Evolutionary conservation across 2,113 vertebrate genomes (phyloP).

Genomic region (Planiliza haematocheilus): DNA sequence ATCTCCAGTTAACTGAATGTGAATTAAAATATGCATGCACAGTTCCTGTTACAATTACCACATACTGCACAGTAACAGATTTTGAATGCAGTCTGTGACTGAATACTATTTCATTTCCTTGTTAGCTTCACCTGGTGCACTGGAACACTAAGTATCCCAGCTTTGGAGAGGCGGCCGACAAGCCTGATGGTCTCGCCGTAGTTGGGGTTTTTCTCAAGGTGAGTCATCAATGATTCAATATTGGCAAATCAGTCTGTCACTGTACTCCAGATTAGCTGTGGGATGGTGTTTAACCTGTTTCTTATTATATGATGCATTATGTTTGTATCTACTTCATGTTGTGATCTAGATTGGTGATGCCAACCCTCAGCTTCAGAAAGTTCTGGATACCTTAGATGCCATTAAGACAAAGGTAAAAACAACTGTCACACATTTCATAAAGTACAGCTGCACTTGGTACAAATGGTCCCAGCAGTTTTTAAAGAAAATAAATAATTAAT

Average conservation of each 20-base stretch:
- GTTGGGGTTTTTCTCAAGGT: slow-evolving; percentile 95
- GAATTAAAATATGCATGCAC: too few relatives aligned
- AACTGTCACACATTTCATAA: background rate
- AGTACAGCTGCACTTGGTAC: too few relatives aligned
- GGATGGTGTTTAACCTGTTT: background rate
- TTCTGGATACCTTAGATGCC: too few relatives aligned
- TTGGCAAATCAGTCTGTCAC: background rate
- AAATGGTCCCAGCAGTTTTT: background rate
- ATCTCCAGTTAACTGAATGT: background rate
- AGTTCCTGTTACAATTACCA: too few relatives aligned
- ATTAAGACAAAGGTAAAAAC: background rate
- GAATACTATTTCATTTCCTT: background rate
- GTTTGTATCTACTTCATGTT: too few relatives aligned
- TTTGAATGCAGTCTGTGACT: too few relatives aligned
- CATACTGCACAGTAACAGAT: too few relatives aligned
- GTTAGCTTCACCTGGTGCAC: slow-evolving; percentile 96
- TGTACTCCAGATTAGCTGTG: background rate
- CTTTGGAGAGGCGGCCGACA: slow-evolving; percentile 93
- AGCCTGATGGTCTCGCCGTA: slow-evolving; percentile 91
- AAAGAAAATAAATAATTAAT: too few relatives aligned
- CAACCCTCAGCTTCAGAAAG: too few relatives aligned
- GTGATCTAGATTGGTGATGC: too few relatives aligned
- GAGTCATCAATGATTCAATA: slow-evolving; percentile 40
- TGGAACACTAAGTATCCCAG: slow-evolving; percentile 94
- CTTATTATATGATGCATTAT: too few relatives aligned